Evolutionary conservation across 1,140 invertebrate species (phyloP).

Genomic region (Lucilia sericata): DNA sequence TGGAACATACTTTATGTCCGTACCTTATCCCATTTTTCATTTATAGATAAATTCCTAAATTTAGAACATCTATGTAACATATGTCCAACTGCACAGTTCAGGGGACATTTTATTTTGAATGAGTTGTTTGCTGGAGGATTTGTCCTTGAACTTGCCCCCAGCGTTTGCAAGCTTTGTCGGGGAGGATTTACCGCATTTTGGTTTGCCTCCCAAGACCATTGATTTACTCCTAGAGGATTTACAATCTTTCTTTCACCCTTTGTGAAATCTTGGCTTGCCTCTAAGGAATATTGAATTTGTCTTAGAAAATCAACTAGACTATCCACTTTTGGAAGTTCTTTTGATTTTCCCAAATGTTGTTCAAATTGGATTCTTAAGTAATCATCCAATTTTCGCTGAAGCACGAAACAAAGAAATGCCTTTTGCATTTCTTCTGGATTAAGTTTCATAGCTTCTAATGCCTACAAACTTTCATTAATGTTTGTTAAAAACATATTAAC

Average conservation of each 20-base stretch:
- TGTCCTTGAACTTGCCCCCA: neutral
- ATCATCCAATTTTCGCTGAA: constrained; percentile 22
- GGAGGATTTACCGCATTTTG: neutral
- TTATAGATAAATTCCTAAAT: neutral
- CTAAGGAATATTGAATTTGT: constrained; percentile 18
- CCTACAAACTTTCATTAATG: constrained; percentile 1
- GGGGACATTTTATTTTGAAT: neutral
- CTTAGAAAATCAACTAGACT: neutral
- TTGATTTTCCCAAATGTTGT: neutral
- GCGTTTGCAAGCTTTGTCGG: neutral
- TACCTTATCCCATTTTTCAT: constrained; percentile 17
- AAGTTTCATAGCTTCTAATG: neutral
- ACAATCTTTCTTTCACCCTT: neutral
- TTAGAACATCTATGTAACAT: constrained; percentile 4
- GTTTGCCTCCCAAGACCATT: neutral
- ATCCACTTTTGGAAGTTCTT: constrained; percentile 16
- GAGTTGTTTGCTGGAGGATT: neutral
- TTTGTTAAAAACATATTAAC: neutral
- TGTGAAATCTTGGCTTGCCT: neutral
- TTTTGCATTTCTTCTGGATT: neutral
- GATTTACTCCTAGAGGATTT: neutral
- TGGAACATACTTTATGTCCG: neutral
- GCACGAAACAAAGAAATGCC: neutral
- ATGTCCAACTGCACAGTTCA: neutral
- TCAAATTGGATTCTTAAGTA: constrained; percentile 18